phyloP scores from a whole-genome alignment of 2,113 vertebrate genomes.

The Laterallus jamaicensis region DNA sequence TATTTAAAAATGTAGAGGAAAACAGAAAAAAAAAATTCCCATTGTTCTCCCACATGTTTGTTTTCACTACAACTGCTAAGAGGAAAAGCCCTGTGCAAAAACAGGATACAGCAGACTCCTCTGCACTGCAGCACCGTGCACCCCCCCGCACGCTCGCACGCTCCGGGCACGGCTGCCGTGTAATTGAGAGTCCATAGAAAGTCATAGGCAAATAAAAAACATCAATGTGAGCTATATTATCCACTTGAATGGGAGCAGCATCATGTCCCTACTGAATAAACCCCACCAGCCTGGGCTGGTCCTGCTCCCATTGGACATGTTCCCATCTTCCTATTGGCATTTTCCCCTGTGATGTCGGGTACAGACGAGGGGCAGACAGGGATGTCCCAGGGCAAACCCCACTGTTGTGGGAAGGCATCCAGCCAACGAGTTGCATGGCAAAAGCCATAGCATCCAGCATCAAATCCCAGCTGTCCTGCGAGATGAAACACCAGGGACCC shows the following conservation, averaged over 20 bases:
- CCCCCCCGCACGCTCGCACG: neutral
- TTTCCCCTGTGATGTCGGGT: neutral
- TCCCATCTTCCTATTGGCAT: neutral
- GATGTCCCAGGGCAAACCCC: neutral
- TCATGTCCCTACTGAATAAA: neutral
- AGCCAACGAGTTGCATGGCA: neutral
- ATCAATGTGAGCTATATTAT: neutral
- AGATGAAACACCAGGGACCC: neutral
- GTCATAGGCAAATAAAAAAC: neutral
- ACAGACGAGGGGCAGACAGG: rapidly evolving
- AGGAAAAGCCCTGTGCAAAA: slow-evolving; percentile 68
- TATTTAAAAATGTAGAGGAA: slow-evolving; percentile 41
- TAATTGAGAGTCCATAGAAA: neutral
- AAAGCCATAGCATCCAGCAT: neutral
- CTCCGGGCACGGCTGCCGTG: neutral
- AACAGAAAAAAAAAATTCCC: slow-evolving; percentile 44
- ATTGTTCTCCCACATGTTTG: slow-evolving; percentile 69
- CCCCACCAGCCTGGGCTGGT: neutral
- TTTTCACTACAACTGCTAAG: slow-evolving; percentile 64
- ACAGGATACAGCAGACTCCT: slow-evolving; percentile 59
- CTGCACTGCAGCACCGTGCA: neutral
- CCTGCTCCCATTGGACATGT: neutral
- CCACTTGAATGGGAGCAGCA: neutral
- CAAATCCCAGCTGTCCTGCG: neutral
- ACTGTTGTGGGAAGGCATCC: rapidly evolving